Base-by-base conservation (phyloP, 2,888 invertebrate genomes). In the Blastobasis adustella region DNA sequence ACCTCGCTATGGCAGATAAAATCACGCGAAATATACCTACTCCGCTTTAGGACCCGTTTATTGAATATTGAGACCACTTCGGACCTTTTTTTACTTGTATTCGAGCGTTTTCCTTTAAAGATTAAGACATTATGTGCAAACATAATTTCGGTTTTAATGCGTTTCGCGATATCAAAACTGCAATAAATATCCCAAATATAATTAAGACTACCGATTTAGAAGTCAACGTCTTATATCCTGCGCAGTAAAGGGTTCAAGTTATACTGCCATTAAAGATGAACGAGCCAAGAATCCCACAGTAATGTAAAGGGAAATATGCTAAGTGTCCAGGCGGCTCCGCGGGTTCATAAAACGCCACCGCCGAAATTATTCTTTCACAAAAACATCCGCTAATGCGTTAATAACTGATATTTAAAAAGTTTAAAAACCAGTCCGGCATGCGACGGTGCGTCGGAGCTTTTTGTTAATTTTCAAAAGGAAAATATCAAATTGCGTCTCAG, bases 351-450 rank as follows among this genome's bases (percentile, higher is more conserved):
- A 63, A 63, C 65, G 59, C 64, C 61, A 54, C 46, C 46, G 50
- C 46, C 56, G 56, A 65, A 72, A 72, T 70, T 66, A 71, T 64
- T 57, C 58, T 62, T 61, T 66, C 62, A 64, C 61, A 58, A 59
- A 70, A 69, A 70, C 62, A 68, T 71, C 54, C 62, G 62, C 64
- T 63, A 61, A 66, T 65, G 61, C 63, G 61, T 62, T 76, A 74
- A 75, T 75, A 73, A 72, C 66, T 61, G 55, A 58, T 66, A 66
- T 73, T 71, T 59, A 60, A 63, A 66, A 65, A 66, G 60, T 62
- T 62, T 62, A 55, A 52, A 54, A 60, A 62, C 62, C 54, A 58
- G 58, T 56, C 50, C 50, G 39, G 55, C 52, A 48, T 47, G 52
- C 53, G 56, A 54, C 57, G 56, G 52, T 56, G 56, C 54, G 57